phyloP scores from a whole-genome alignment of 2,113 vertebrate species.

The Sakesphorus luctuosus region DNA sequence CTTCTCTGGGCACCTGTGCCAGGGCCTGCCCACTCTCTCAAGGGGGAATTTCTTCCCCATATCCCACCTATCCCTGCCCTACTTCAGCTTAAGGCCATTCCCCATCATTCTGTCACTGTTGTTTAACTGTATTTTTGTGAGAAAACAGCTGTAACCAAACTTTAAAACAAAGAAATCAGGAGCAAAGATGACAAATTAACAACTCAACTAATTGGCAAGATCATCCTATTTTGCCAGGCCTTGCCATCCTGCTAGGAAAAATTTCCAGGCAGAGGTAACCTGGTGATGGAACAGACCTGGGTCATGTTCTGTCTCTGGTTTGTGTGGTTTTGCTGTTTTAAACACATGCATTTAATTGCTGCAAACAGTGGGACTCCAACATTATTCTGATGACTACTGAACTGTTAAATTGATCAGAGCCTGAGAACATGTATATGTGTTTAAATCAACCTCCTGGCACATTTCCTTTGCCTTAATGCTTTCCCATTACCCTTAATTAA shows the following conservation, averaged over 20 bases:
- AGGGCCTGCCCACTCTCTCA: not conserved
- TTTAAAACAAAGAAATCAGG: not conserved
- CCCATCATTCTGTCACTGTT: not conserved
- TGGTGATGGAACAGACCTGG: not conserved
- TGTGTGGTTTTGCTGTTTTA: not conserved
- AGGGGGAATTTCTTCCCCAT: rapidly evolving
- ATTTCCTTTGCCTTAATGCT: conserved; percentile 26
- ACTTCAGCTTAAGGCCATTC: not conserved
- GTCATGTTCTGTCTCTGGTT: not conserved
- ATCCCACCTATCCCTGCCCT: not conserved
- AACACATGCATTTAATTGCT: conserved; percentile 19
- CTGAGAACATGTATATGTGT: conserved; percentile 49
- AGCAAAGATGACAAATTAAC: not conserved
- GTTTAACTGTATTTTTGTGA: not conserved
- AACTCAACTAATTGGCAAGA: not conserved
- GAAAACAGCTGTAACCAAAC: not conserved
- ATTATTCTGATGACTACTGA: conserved; percentile 46
- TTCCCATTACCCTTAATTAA: conserved; percentile 59
- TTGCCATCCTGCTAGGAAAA: not conserved
- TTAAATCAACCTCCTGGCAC: conserved; percentile 52
- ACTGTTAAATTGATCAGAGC: conserved; percentile 51
- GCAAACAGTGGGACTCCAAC: not conserved
- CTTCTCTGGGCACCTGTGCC: not conserved
- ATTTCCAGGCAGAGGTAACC: not conserved
- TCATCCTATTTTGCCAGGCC: not conserved